Evolutionary conservation across 2,113 vertebrate species (phyloP).

Genomic region (Cyprinodon variegatus): DNA sequence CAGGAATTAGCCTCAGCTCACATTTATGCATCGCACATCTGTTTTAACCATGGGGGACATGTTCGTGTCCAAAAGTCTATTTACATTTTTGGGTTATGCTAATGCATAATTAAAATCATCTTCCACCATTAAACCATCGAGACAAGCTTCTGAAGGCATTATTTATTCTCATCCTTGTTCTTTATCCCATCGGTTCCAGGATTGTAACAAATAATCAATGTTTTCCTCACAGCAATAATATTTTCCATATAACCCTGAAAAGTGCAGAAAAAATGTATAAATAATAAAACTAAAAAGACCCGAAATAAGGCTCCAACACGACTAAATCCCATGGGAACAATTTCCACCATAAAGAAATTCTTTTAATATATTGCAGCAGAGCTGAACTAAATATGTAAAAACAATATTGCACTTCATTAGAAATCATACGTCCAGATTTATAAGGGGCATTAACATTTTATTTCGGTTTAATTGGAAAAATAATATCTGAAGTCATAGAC

Average conservation of each 20-base stretch:
- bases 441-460: not conserved
- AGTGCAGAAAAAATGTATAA: not conserved
- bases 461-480: too few species aligned
- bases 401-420: not conserved
- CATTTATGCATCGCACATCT: slow-evolving; percentile 8
- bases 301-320: not conserved
- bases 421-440: not conserved
- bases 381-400: not conserved
- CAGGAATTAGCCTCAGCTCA: not conserved
- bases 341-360: not conserved
- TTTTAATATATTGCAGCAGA: not conserved
- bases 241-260: not conserved
- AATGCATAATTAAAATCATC: slow-evolving; percentile 67
- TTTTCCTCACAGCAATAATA: not conserved
- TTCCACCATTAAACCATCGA: slow-evolving; percentile 32
- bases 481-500: not conserved
- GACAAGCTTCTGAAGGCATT: slow-evolving; percentile 51
- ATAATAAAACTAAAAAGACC: not conserved
- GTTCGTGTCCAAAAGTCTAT: slow-evolving; percentile 8
- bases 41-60: slow-evolving; percentile 1
- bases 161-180: slow-evolving; percentile 61
- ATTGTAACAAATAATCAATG: slow-evolving; percentile 33
- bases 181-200: slow-evolving; percentile 42
- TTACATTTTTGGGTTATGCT: slow-evolving; percentile 29
- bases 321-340: not conserved